Evolutionary conservation across 2,113 vertebrate genomes (phyloP), one percentile per base, ranked within the genome.

Genomic region (Oncorhynchus gorbuscha): DNA sequence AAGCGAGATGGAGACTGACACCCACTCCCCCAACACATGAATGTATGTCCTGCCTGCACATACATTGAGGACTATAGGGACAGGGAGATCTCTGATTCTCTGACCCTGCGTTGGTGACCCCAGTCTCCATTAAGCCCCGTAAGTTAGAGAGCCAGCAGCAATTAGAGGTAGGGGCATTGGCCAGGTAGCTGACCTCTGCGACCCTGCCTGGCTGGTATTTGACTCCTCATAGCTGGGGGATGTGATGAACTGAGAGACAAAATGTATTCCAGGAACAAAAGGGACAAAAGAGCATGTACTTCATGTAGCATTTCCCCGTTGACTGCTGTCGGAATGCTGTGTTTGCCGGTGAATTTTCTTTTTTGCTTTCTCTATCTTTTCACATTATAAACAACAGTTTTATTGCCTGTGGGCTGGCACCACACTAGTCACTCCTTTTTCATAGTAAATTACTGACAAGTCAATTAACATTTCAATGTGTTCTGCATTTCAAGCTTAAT

Each of bases 131-230:
- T 85, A 83, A 83, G 72, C 74, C 64, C 68, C 70, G 84, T 80
- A 85, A 90, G 88, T 75, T 67, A 87, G 80, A 86, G 79, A 79
- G 5, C 5, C 72, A 85, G 74, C 67, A 83, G 79, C 81, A 89
- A 91, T 89, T 89, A 91, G 85, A 84, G 79, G 20, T 45, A 45
- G 39, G 39, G 39, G 39, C 39, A 45, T 45, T 45, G 39, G 75
- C 76, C 80, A 86, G 88, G 79, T 85, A 86, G 80, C 74, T 79
- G 88, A 90, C 87, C 79, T 67, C 75, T 72, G 32, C 8, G 39
- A 45, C 39, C 39, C 39, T 11, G 39, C 84, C 82, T 83, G 39
- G 72, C 71, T 88, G 87, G 86, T 90, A 89, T 90, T 90, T 84
- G 83, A 88, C 80, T 86, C 72, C 59, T 76, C 77, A 76, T 79